phyloP scores from a whole-genome alignment of 2,797 vertebrate species.

The Clarias platycephalus region DNA sequence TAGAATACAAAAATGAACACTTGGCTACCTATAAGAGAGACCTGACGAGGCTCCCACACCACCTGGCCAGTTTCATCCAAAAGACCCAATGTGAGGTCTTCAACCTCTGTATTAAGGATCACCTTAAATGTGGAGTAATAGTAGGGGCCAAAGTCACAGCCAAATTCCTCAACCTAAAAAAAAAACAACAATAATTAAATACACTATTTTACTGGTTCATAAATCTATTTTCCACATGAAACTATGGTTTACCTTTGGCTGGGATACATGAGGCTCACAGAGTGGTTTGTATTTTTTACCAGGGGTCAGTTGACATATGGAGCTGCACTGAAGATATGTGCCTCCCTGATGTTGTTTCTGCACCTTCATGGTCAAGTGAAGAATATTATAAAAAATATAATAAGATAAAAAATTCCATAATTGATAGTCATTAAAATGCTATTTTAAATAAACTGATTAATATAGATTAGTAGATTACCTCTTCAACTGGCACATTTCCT shows the following conservation, averaged over 20 bases:
- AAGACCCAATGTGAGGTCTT: slow-evolving; percentile 13
- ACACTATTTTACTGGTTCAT: neutral
- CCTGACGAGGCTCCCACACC: slow-evolving; percentile 14
- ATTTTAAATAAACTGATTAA: neutral
- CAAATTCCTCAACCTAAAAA: slow-evolving; percentile 17
- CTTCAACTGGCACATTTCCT: neutral
- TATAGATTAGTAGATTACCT: slow-evolving; percentile 8
- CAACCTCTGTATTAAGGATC: neutral
- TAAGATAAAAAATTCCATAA: no score
- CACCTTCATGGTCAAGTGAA: slow-evolving; percentile 21
- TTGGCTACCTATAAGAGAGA: slow-evolving; percentile 18
- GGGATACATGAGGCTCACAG: slow-evolving; percentile 14
- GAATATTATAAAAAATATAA: neutral
- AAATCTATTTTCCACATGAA: neutral
- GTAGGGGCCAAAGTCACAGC: slow-evolving; percentile 31
- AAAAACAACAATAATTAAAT: neutral
- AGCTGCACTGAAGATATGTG: slow-evolving; percentile 26
- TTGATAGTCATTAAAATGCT: neutral
- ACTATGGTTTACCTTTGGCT: slow-evolving; percentile 3
- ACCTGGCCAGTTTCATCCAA: neutral
- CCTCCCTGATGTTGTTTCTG: neutral
- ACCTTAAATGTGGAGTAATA: slow-evolving; percentile 34
- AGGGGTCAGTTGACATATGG: slow-evolving; percentile 18
- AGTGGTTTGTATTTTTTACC: slow-evolving; percentile 24
- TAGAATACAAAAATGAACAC: no score